Percentiles rank a stretch among this genome's conserved stretches.
Conservation (phyloP, 2,797 vertebrate genomes). For the Delichon dasypus region DNA sequence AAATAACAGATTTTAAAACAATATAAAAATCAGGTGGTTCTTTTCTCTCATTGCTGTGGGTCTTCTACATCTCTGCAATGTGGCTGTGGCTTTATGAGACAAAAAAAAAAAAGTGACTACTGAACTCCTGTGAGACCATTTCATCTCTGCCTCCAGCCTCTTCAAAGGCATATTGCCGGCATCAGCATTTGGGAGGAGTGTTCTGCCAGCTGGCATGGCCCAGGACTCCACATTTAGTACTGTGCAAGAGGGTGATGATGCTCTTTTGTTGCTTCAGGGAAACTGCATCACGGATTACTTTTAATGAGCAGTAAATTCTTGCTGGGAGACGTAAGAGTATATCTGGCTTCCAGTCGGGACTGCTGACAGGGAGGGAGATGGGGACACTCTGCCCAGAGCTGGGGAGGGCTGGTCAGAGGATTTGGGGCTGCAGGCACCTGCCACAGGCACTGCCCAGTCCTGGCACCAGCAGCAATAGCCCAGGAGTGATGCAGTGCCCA, state of each 20-base stretch:
- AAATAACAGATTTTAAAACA: neutral
- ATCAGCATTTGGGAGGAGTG: neutral
- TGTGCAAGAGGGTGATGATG: constrained; percentile 14
- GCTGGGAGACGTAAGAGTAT: constrained; percentile 13
- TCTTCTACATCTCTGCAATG: neutral
- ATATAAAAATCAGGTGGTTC: neutral
- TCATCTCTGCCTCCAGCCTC: constrained; percentile 19
- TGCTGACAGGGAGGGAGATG: neutral
- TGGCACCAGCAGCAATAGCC: neutral
- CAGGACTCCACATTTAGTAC: constrained; percentile 1
- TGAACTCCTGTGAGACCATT: neutral
- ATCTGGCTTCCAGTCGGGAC: neutral
- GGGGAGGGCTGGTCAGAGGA: neutral
- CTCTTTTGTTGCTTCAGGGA: constrained; percentile 49
- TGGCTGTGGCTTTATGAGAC: neutral
- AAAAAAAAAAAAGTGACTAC: neutral
- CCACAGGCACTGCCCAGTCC: neutral
- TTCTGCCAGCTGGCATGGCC: constrained; percentile 34
- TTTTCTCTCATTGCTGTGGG: neutral
- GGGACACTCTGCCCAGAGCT: neutral
- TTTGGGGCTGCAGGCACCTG: neutral
- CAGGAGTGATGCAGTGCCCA: neutral
- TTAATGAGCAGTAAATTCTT: constrained; percentile 49
- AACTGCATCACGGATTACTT: constrained; percentile 47
- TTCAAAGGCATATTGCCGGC: constrained; percentile 46